Conservation (phyloP, 2,113 vertebrate genomes). For the Pseudorectes ferrugineus region DNA sequence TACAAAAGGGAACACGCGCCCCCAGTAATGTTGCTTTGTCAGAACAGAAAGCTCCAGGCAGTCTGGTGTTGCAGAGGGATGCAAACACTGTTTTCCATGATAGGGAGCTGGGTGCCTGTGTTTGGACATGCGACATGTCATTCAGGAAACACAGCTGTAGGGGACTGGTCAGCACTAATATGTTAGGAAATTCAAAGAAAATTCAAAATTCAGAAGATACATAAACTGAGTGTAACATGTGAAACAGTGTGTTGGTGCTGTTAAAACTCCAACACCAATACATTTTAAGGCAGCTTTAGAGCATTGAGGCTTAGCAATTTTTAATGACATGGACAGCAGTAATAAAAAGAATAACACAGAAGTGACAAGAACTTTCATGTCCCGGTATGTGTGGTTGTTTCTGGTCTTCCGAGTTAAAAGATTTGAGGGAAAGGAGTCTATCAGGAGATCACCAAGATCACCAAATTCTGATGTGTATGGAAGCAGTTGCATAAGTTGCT, state of each 20-base stretch:
- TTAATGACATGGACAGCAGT: neutral
- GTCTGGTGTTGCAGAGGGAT: neutral
- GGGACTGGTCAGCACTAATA: neutral
- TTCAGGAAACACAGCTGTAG: neutral
- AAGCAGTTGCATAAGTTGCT: neutral
- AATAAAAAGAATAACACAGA: neutral
- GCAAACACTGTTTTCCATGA: neutral
- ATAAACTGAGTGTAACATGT: neutral
- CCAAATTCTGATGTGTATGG: neutral
- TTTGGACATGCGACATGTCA: fast-evolving
- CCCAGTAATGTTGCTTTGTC: neutral
- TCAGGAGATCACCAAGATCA: neutral
- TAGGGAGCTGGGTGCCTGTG: neutral
- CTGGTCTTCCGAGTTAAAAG: neutral
- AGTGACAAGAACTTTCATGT: neutral
- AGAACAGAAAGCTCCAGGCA: neutral
- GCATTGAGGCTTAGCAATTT: neutral
- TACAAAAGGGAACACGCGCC: neutral
- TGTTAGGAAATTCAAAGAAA: neutral
- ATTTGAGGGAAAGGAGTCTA: neutral
- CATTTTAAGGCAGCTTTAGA: neutral
- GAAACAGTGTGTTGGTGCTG: neutral
- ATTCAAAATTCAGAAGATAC: neutral
- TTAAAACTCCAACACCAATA: neutral
- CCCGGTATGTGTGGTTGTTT: neutral